A percentile compares a stretch with the other conserved stretches of the same genome.
Conservation (phyloP, 2,888 invertebrate species). For the Podotricha telesiphe region DNA sequence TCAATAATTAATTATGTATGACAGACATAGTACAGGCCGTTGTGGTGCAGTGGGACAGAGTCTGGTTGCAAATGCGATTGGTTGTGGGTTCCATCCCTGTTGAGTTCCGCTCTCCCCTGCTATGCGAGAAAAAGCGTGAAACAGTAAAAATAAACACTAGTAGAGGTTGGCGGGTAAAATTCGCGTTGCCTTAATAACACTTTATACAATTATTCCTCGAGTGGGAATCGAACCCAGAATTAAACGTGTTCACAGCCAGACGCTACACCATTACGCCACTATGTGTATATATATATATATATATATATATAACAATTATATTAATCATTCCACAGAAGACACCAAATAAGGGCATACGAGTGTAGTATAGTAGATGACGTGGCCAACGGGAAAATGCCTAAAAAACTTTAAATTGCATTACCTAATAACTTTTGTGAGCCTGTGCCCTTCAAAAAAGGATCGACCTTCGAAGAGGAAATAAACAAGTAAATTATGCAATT, state of each 20-base stretch:
- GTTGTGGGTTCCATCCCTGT: no score
- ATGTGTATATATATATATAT: no score
- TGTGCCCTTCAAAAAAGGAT: conserved; percentile 24
- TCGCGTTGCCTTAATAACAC: no score
- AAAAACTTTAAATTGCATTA: conserved; percentile 12
- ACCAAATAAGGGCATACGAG: conserved; percentile 13
- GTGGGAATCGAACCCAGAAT: no score
- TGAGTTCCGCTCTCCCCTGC: no score
- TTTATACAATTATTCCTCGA: no score
- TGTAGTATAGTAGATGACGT: background rate
- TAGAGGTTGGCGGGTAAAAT: background rate
- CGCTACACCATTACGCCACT: no score
- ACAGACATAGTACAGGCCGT: no score
- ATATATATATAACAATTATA: background rate
- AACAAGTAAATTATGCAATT: conserved; percentile 42
- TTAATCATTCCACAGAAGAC: background rate
- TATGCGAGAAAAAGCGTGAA: no score
- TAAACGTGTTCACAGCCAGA: no score
- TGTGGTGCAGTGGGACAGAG: no score
- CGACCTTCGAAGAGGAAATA: conserved; percentile 17
- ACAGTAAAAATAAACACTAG: background rate
- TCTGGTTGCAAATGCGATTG: no score
- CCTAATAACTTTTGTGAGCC: conserved; percentile 27
- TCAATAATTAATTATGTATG: background rate
- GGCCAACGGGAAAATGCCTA: conserved; percentile 18